Base-by-base conservation (phyloP, 2,888 invertebrate genomes). In the Beris morrisii region DNA sequence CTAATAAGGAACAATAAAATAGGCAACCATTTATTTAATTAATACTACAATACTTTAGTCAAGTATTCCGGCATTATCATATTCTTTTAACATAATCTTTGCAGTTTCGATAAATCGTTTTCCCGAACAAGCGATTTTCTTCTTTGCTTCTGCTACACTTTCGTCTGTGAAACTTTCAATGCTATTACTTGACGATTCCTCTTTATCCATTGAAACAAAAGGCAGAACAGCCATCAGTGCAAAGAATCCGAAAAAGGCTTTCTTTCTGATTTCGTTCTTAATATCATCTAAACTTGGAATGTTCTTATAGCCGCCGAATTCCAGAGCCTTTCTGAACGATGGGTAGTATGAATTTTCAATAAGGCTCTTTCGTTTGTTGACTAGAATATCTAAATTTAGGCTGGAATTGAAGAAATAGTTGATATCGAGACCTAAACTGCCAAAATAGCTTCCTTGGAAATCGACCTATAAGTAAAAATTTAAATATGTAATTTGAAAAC, bases 111-210 rank as follows among this genome's bases (percentile, higher is more conserved):
- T 30, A 53, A 30, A 53, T 53, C 53, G 30, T 30, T 22, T 9
- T 3, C 30, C 22, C 5, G 53, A 53, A n/a, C 53, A 53, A 7
- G 53, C 4, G n/a, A 53, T 3, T n/a, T 30, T 4, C 3, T 11
- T 9, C 11, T 30, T 30, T 30, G 11, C 7, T 53, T 53, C 31
- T n/a, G 30, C 9, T 2, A 30, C 7, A 11, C 30, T 31, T 4
- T 12, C 30, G 57, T 79, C 73, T 56, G 75, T 74, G 5, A 79
- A 67, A 1, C 76, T 77, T 70, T 46, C 46, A 4, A 46, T 15
- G 4, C 1, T 12, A 46, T 46, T 6, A 13, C 12, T 12, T 11
- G 15, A 5, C 4, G n/a, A 13, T n/a, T 46, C 46, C 15, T 46
- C 46, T 46, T 46, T 46, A 13, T 12, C 12, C 46, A 46, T 46